Base-by-base conservation (phyloP, 1,140 invertebrate species). In the Zophobas morio region DNA sequence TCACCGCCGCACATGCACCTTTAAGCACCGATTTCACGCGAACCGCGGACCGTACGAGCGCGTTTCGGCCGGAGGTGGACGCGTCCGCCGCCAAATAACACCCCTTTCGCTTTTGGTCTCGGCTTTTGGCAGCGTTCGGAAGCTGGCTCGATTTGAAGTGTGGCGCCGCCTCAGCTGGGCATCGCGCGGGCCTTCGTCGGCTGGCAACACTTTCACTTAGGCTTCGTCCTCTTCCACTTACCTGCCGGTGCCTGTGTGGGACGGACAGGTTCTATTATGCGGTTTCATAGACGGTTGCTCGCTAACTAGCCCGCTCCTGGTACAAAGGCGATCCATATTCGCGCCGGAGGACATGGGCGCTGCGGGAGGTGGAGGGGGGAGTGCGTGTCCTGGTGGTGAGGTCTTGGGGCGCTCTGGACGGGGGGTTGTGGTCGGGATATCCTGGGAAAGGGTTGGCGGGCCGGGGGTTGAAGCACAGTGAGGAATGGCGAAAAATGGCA, bases 1-100 rank as follows among this genome's bases (percentile, higher is more conserved):
- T 71, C 66, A 51, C 56, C 33, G 33, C 34, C 33, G 60, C 75
- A 77, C 75, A 72, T 77, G 75, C 37, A 56, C 54, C 47, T 77
- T 77, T 49, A 6, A 47, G 37, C 33, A 8, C 37, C 6, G 8
- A 37, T 51, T 8, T 6, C 39, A 49, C 56, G 6, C 36, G 6
- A 70, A 35, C 56, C 74, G 36, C 4, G 3, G 2, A 8, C 1
- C 6, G 0, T 4, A 33, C 1, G 0, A 3, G 1, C 66, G 36
- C 47, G 6, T 33, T 66, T 34, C 36, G 36, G 0, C 35, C 8
- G 36, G 5, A 46, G 35, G 6, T 5, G 32, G 75, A 72, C 51
- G 75, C 70, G 47, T 8, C 35, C n/a, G 39, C 8, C 34, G 33
- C 32, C 42, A 77, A 77, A 77, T 57, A 36, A 35, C 66, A 72